Evolutionary conservation across 2,888 invertebrate species (phyloP).

Genomic region (Chymomyza fuscimana): DNA sequence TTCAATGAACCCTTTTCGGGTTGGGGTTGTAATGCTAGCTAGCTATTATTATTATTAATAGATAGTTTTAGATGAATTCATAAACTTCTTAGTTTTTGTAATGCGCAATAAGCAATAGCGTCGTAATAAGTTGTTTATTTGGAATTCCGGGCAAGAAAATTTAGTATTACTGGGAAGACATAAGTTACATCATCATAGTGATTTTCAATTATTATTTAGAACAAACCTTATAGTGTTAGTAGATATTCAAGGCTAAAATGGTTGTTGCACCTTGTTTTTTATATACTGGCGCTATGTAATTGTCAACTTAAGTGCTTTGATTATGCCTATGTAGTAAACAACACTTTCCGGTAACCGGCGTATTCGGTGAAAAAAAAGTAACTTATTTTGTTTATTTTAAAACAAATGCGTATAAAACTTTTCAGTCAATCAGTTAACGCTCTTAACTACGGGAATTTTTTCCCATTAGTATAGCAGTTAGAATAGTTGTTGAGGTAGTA

Average conservation of each 20-base stretch:
- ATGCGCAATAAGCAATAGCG: neutral
- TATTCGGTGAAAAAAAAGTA: neutral
- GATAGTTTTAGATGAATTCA: neutral
- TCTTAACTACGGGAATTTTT: neutral
- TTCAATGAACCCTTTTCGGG: neutral
- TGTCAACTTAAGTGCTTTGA: neutral
- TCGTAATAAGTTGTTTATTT: neutral
- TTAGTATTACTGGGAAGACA: too few species aligned
- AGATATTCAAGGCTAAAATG: neutral
- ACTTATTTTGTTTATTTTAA: neutral
- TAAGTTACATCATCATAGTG: neutral
- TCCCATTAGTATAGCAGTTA: neutral
- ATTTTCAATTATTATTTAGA: neutral
- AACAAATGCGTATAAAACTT: neutral
- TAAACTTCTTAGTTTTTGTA: neutral
- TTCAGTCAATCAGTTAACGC: neutral
- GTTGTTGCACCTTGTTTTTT: neutral
- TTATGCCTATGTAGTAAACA: neutral
- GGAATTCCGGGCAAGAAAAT: neutral
- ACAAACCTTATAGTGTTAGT: neutral
- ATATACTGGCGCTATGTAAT: neutral
- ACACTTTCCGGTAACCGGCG: neutral
- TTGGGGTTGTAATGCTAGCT: neutral
- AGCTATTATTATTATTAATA: neutral
- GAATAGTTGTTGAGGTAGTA: neutral